phyloP scores from a whole-genome alignment of 1,140 invertebrate species.

The Drosophila grimshawi region DNA sequence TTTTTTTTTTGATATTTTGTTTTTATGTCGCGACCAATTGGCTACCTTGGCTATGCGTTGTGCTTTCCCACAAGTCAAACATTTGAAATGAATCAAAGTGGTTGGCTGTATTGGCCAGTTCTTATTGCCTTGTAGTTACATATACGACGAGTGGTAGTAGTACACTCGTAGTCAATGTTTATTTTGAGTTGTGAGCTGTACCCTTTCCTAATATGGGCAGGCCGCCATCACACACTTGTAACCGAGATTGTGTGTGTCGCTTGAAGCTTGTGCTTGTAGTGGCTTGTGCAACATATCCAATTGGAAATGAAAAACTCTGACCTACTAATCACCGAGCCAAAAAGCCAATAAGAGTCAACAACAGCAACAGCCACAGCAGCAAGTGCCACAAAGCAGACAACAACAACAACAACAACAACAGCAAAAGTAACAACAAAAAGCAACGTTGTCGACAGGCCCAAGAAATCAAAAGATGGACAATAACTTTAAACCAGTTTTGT shows the following conservation, averaged over 20 bases:
- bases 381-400: slow-evolving; percentile 59
- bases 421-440: not conserved
- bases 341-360: slow-evolving; percentile 81
- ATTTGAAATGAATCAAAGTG: slow-evolving; percentile 65
- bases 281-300: slow-evolving; percentile 74
- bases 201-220: slow-evolving; percentile 77
- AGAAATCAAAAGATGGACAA: slow-evolving; percentile 82
- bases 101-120: slow-evolving; percentile 55
- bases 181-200: slow-evolving; percentile 51
- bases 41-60: slow-evolving; percentile 24
- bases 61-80: slow-evolving; percentile 66
- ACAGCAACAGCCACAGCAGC: slow-evolving; percentile 54
- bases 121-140: slow-evolving; percentile 70
- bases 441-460: slow-evolving; percentile 60
- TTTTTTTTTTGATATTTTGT: not conserved
- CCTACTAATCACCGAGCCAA: slow-evolving; percentile 82
- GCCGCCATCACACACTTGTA: slow-evolving; percentile 57
- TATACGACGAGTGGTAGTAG: slow-evolving; percentile 37
- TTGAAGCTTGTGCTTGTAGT: slow-evolving; percentile 48
- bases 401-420: slow-evolving; percentile 28
- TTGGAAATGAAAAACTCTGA: slow-evolving; percentile 83
- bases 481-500: slow-evolving; percentile 79
- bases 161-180: slow-evolving; percentile 51
- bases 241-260: slow-evolving; percentile 46
- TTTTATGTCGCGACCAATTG: slow-evolving; percentile 34